A percentile compares a stretch with the other conserved stretches of the same genome.
phyloP scores from a whole-genome alignment of 2,113 vertebrate genomes.

The Misgurnus mizolepis region DNA sequence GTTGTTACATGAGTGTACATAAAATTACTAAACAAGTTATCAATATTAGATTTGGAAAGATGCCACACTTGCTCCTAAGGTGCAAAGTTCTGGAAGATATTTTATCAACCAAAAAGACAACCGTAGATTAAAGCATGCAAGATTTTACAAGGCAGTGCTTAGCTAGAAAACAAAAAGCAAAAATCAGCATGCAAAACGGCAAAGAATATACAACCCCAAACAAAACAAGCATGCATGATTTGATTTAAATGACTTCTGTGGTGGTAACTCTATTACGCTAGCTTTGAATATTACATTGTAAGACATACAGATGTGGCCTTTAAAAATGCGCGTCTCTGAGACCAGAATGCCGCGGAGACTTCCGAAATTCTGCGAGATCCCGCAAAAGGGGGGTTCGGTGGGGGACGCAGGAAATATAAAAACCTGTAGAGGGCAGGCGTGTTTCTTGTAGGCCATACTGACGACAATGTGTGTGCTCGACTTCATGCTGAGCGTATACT shows the following conservation, averaged over 20 bases:
- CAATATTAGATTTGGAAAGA: background rate
- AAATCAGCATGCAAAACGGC: conserved; percentile 21
- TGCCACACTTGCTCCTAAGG: background rate
- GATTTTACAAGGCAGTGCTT: background rate
- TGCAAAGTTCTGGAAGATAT: background rate
- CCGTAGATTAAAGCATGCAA: background rate
- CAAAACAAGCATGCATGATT: conserved; percentile 26
- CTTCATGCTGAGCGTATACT: too few species aligned
- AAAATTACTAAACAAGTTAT: background rate
- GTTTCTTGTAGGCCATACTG: too few species aligned
- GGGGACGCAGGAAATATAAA: too few species aligned
- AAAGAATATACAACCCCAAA: conserved; percentile 18
- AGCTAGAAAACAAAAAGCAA: background rate
- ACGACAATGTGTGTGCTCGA: too few species aligned
- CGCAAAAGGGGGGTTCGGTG: too few species aligned
- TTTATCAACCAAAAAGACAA: background rate
- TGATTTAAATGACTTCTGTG: conserved; percentile 9
- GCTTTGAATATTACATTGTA: background rate
- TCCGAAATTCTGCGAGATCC: too few species aligned
- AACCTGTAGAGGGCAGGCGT: too few species aligned
- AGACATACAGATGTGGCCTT: too few species aligned
- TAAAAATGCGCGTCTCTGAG: too few species aligned
- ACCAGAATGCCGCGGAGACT: too few species aligned
- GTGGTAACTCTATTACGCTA: background rate
- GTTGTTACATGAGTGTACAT: background rate